These are phyloP conservation scores for Tyrophagus putrescentiae DNA, from an alignment of 1,140 invertebrate species.

Conservation along the genomic window DNA sequence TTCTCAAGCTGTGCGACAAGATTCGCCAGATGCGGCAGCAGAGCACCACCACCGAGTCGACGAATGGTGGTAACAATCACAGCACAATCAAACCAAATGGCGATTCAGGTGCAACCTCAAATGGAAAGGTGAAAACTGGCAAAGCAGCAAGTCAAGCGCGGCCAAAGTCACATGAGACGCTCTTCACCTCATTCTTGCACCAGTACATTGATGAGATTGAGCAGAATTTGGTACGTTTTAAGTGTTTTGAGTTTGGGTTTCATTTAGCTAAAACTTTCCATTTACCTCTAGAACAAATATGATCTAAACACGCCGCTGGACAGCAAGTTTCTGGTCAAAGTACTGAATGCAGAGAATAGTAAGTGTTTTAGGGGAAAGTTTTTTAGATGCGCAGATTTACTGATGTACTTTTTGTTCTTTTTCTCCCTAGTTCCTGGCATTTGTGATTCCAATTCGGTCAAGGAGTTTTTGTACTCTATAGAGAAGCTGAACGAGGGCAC, in stretches of 20 bases:
- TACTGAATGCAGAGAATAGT: background rate
- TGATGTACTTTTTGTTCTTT: background rate
- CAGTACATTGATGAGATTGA: conserved; percentile 7
- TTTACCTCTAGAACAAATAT: too few relatives aligned
- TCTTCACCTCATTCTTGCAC: background rate
- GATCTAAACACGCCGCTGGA: background rate
- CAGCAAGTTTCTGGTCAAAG: background rate
- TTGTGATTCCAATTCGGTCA: background rate
- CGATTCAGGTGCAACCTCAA: background rate
- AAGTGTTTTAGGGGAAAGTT: background rate
- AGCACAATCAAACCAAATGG: background rate
- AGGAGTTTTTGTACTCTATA: conserved; percentile 10
- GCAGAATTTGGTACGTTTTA: background rate
- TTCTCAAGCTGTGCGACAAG: conserved; percentile 20
- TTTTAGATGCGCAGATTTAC: background rate
- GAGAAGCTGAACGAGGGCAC: background rate
- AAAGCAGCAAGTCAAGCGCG: background rate
- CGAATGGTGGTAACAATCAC: background rate
- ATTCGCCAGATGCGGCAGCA: background rate
- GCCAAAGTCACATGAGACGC: too few relatives aligned
- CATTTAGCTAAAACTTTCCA: too few relatives aligned
- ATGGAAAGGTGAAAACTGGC: background rate
- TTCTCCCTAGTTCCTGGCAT: conserved; percentile 3
- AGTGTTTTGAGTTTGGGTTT: background rate
- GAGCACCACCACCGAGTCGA: background rate